Percentiles rank a stretch among this genome's conserved stretches.
phyloP scores from a whole-genome alignment of 2,113 vertebrate species.

The Leiothrix lutea region DNA sequence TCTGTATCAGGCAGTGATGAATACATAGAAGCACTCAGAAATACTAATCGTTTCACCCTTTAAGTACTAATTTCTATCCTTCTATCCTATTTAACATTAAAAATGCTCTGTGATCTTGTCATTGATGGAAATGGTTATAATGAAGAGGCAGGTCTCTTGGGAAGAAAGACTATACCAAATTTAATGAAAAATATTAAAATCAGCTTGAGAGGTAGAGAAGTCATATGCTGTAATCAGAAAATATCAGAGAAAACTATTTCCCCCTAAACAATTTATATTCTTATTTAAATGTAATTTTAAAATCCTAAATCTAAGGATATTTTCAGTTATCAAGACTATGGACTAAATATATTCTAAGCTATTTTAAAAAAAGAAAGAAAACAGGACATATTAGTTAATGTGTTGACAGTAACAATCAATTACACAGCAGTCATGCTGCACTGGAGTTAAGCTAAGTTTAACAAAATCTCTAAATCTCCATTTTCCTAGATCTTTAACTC shows the following conservation, averaged over 20 bases:
- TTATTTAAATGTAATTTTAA: not conserved
- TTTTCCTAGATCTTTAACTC: not conserved
- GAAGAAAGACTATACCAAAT: slow-evolving; percentile 50
- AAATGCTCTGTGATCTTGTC: slow-evolving; percentile 66
- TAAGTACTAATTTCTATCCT: slow-evolving; percentile 67
- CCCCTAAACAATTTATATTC: not conserved
- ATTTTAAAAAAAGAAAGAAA: not conserved
- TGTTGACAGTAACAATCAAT: not conserved
- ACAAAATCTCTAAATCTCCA: not conserved
- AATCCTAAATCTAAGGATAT: not conserved
- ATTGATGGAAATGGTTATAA: slow-evolving; percentile 67
- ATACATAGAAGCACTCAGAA: slow-evolving; percentile 65
- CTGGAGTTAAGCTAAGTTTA: not conserved
- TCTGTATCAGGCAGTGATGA: slow-evolving; percentile 71
- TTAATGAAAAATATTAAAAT: slow-evolving; percentile 70
- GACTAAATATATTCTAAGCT: not conserved
- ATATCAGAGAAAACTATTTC: not conserved
- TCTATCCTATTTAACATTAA: slow-evolving; percentile 64
- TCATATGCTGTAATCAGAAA: not conserved
- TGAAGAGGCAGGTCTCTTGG: slow-evolving; percentile 43
- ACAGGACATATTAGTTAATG: not conserved
- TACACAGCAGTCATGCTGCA: not conserved
- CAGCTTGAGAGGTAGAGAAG: slow-evolving; percentile 30
- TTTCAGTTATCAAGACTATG: not conserved
- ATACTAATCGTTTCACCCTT: slow-evolving; percentile 70